Evolutionary conservation across 2,113 vertebrate species (phyloP).

Genomic region (Cyanistes caeruleus): DNA sequence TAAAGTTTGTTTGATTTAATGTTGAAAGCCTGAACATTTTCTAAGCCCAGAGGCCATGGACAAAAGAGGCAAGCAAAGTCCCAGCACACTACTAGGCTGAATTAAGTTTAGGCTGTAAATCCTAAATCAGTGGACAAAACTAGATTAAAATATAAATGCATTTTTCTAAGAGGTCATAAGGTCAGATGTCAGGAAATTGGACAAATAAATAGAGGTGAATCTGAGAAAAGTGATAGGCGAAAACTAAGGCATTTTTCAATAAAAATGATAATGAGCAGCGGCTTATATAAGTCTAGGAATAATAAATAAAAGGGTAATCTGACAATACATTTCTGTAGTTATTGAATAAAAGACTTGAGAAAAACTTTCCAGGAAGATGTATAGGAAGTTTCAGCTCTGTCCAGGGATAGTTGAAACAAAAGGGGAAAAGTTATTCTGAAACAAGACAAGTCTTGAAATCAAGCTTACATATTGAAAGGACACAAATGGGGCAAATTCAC

Average conservation of each 20-base stretch:
- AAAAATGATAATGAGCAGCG: constrained; percentile 66
- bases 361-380: background rate
- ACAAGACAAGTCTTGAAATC: background rate
- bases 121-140: constrained; percentile 25
- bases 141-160: constrained; percentile 39
- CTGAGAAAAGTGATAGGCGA: constrained; percentile 33
- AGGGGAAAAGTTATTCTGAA: background rate
- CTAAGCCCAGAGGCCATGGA: constrained; percentile 6
- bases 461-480: background rate
- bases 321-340: constrained; percentile 47
- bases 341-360: constrained; percentile 17
- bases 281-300: constrained; percentile 36
- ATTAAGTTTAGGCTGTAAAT: constrained; percentile 24
- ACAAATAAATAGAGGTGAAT: constrained; percentile 63
- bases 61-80: constrained; percentile 47
- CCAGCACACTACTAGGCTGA: background rate
- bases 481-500: background rate
- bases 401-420: background rate
- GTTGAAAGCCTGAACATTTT: background rate
- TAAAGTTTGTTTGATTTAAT: constrained; percentile 30
- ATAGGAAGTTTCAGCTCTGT: background rate
- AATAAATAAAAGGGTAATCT: constrained; percentile 67
- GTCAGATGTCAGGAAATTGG: constrained; percentile 69
- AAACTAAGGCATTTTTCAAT: constrained; percentile 67
- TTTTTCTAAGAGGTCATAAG: constrained; percentile 54